These are phyloP conservation scores for Oligia latruncula DNA, from an alignment of 2,888 invertebrate genomes.

Conservation along the genomic window DNA sequence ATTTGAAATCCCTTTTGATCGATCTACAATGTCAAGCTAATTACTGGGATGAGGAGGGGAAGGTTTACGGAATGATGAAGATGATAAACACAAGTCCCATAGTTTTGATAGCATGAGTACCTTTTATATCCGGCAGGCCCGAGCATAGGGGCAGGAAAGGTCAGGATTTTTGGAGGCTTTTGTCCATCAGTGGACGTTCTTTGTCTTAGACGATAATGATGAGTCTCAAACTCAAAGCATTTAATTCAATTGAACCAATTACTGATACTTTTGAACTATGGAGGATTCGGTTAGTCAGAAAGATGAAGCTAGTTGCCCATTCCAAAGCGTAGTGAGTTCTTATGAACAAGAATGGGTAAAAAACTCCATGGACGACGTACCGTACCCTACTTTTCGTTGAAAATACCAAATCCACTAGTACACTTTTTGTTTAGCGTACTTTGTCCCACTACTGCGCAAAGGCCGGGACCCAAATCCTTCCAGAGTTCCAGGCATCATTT, in stretches of 20 bases:
- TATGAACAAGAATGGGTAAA: neutral
- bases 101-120: neutral
- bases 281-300: neutral
- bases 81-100: neutral
- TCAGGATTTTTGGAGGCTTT: neutral
- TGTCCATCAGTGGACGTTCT: neutral
- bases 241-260: neutral
- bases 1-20: conserved; percentile 8
- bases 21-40: conserved; percentile 24
- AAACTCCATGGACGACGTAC: neutral
- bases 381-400: neutral
- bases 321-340: neutral
- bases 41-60: neutral
- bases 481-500: neutral
- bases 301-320: neutral
- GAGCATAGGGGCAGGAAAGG: neutral
- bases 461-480: neutral
- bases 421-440: neutral
- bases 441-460: neutral
- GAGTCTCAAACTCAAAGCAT: neutral
- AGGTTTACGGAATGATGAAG: neutral
- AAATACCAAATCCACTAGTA: too few relatives aligned
- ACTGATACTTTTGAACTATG: neutral
- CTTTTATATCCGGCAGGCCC: neutral
- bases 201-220: neutral